These are phyloP conservation scores for Pangasius djambal DNA, from an alignment of 2,797 vertebrate genomes.

Conservation along the genomic window DNA sequence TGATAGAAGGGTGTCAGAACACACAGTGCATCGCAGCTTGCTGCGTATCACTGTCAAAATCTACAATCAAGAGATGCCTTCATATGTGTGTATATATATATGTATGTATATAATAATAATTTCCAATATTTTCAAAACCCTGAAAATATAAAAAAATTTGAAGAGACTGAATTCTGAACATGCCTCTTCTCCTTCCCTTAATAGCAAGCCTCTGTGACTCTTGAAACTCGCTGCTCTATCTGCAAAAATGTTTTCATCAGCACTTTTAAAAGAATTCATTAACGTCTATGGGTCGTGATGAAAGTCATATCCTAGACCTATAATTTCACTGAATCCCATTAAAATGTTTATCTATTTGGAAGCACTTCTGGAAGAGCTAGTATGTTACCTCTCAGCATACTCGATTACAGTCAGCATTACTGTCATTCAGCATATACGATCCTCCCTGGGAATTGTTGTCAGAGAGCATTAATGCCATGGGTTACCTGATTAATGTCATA, in stretches of 20 bases:
- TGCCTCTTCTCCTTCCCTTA: slow-evolving; percentile 50
- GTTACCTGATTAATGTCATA: slow-evolving; percentile 10
- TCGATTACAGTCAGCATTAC: not conserved
- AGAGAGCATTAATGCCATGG: not conserved
- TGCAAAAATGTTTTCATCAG: slow-evolving; percentile 66
- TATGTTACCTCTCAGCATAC: not conserved
- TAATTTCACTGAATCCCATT: slow-evolving; percentile 58
- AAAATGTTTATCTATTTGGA: slow-evolving; percentile 57
- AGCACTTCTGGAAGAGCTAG: slow-evolving; percentile 23
- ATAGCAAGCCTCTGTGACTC: slow-evolving; percentile 16
- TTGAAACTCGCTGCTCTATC: slow-evolving; percentile 36
- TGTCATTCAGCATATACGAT: not conserved
- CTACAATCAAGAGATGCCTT: too few relatives aligned
- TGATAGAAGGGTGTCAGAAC: too few relatives aligned
- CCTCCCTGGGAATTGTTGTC: slow-evolving; percentile 5
- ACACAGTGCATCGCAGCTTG: too few relatives aligned
- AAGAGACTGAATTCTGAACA: slow-evolving; percentile 58
- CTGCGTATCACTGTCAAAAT: too few relatives aligned
- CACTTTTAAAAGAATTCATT: slow-evolving; percentile 66
- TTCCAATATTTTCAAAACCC: not conserved
- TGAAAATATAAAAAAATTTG: slow-evolving; percentile 41
- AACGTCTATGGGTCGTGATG: slow-evolving; percentile 57
- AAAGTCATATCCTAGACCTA: slow-evolving; percentile 52
- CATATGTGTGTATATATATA: too few relatives aligned
- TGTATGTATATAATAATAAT: too few relatives aligned